These are phyloP conservation scores for Erebia epiphron DNA, from an alignment of 2,888 invertebrate species.

Conservation along the genomic window DNA sequence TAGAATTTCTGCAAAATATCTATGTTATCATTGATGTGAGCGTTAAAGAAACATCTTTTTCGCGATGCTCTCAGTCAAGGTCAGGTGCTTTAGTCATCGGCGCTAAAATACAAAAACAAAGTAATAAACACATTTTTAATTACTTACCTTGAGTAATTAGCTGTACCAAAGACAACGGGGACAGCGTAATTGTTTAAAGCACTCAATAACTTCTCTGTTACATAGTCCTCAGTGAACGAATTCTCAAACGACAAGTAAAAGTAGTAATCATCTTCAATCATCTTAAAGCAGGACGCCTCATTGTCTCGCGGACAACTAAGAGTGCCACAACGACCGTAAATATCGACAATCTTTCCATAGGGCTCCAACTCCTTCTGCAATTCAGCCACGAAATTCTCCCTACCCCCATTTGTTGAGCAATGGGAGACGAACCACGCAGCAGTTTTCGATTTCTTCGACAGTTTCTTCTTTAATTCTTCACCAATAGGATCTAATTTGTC, in stretches of 20 bases:
- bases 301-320: constrained; percentile 39
- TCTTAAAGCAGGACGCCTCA: constrained; percentile 37
- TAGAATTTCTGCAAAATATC: too few relatives aligned
- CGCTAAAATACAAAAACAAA: too few relatives aligned
- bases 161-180: constrained; percentile 84
- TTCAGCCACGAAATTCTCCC: constrained; percentile 40
- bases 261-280: constrained; percentile 45
- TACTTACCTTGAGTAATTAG: constrained; percentile 73
- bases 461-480: constrained; percentile 39
- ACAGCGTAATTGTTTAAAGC: constrained; percentile 79
- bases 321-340: constrained; percentile 48
- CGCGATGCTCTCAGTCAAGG: too few relatives aligned
- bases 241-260: constrained; percentile 53
- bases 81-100: too few relatives aligned
- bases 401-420: constrained; percentile 42
- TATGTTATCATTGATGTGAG: too few relatives aligned
- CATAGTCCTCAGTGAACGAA: constrained; percentile 49
- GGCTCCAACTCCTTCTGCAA: constrained; percentile 39
- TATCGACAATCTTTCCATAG: constrained; percentile 43
- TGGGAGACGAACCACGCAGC: constrained; percentile 52
- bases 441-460: constrained; percentile 47
- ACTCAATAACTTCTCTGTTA: constrained; percentile 50
- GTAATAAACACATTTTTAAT: background rate
- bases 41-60: too few relatives aligned
- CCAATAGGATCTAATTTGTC: constrained; percentile 39